phyloP scores from a whole-genome alignment of 2,113 vertebrate genomes.

The Lophotis ruficrista region DNA sequence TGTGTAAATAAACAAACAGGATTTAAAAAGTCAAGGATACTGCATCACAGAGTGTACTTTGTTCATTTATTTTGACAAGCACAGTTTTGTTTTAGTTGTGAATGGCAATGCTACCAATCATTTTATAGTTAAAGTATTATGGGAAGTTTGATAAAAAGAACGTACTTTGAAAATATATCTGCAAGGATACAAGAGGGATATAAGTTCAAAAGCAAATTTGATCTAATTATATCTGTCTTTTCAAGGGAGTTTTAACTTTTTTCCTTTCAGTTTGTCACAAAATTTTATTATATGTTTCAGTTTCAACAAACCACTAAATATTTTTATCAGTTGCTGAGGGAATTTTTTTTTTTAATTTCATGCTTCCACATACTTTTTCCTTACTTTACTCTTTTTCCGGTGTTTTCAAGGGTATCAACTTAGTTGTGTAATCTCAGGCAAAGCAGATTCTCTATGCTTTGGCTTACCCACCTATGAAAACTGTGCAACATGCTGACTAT shows the following conservation, averaged over 20 bases:
- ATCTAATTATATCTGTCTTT: neutral
- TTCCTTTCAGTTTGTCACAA: neutral
- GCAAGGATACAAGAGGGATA: neutral
- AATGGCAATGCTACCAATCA: neutral
- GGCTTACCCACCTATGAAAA: conserved; percentile 20
- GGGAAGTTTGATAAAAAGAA: neutral
- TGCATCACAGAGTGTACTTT: neutral
- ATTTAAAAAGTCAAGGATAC: conserved; percentile 55
- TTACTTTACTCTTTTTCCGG: neutral
- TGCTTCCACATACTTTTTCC: neutral
- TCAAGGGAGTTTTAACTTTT: neutral
- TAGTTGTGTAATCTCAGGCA: neutral
- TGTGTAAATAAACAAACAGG: conserved; percentile 50
- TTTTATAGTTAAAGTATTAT: neutral
- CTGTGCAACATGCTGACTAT: neutral
- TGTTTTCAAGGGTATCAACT: conserved; percentile 15
- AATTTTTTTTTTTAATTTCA: neutral
- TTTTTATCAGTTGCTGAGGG: neutral
- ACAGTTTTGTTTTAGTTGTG: neutral
- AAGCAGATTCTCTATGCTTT: conserved; percentile 37
- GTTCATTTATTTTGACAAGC: conserved; percentile 32
- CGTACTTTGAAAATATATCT: neutral
- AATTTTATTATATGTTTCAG: neutral
- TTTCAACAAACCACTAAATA: neutral
- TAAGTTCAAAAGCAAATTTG: neutral